Conservation (phyloP, 2,797 vertebrate genomes). For the Sebastes hopkinsi region DNA sequence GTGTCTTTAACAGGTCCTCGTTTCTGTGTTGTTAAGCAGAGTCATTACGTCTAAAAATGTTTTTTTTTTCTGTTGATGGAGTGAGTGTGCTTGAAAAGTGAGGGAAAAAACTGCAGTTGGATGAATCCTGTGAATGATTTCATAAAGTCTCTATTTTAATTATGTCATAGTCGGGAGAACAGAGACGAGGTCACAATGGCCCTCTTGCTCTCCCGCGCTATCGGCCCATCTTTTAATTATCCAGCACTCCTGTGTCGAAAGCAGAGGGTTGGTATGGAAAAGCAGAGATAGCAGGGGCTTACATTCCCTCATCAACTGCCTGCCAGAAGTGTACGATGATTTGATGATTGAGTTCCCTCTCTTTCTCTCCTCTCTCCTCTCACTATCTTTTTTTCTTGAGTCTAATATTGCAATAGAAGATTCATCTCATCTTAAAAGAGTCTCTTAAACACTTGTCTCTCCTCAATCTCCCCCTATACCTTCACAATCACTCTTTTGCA, state of each 20-base stretch:
- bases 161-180: conserved; percentile 54
- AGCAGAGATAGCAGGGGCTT: conserved; percentile 49
- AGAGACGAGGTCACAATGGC: conserved; percentile 59
- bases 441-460: conserved; percentile 35
- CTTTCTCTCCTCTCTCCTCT: neutral
- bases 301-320: conserved; percentile 49
- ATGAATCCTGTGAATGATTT: conserved; percentile 51
- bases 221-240: conserved; percentile 79
- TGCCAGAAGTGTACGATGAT: conserved; percentile 43
- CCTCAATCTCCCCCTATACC: neutral
- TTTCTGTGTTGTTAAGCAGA: conserved; percentile 48
- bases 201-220: conserved; percentile 52
- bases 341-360: conserved; percentile 42
- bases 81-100: neutral
- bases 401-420: conserved; percentile 26
- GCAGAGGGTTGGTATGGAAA: conserved; percentile 43
- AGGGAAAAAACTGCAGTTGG: neutral
- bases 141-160: conserved; percentile 70
- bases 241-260: conserved; percentile 62
- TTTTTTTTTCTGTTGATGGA: conserved; percentile 52
- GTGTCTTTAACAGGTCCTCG: conserved; percentile 41
- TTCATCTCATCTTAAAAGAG: conserved; percentile 35
- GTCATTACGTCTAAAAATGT: conserved; percentile 34
- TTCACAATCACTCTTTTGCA: neutral
- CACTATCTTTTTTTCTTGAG: neutral